Conservation (phyloP, 2,797 vertebrate genomes). For the Sciurus carolinensis region DNA sequence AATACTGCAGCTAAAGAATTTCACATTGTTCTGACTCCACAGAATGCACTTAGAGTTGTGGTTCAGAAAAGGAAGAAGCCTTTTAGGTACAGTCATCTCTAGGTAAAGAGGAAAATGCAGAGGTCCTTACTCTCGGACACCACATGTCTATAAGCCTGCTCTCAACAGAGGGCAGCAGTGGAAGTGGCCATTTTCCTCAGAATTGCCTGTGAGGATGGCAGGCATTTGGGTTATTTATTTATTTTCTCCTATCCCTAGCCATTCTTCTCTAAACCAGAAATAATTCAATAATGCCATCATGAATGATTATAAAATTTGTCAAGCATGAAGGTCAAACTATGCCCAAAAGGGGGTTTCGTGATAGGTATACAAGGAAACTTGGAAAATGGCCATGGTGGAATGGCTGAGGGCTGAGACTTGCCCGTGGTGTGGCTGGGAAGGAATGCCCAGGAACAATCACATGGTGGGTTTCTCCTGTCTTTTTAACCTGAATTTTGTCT, state of each 20-base stretch:
- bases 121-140: not conserved
- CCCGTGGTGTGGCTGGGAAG: rapidly evolving
- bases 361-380: not conserved
- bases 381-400: not conserved
- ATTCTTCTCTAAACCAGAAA: conserved; percentile 3
- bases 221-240: not conserved
- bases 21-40: not conserved
- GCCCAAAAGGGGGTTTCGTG: not conserved
- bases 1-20: not conserved
- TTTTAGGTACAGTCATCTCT: not conserved
- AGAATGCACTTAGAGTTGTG: not conserved
- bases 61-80: not conserved
- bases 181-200: not conserved
- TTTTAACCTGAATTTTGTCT: not conserved
- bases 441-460: not conserved
- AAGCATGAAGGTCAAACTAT: not conserved
- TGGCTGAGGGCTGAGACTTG: not conserved
- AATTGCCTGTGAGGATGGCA: not conserved
- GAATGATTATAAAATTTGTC: not conserved
- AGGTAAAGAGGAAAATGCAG: not conserved
- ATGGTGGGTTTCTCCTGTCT: not conserved
- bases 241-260: not conserved
- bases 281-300: not conserved
- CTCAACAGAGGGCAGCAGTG: not conserved
- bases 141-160: not conserved